These are phyloP conservation scores for Drosophila maculinotata DNA, from an alignment of 2,888 invertebrate species.

Conservation along the genomic window DNA sequence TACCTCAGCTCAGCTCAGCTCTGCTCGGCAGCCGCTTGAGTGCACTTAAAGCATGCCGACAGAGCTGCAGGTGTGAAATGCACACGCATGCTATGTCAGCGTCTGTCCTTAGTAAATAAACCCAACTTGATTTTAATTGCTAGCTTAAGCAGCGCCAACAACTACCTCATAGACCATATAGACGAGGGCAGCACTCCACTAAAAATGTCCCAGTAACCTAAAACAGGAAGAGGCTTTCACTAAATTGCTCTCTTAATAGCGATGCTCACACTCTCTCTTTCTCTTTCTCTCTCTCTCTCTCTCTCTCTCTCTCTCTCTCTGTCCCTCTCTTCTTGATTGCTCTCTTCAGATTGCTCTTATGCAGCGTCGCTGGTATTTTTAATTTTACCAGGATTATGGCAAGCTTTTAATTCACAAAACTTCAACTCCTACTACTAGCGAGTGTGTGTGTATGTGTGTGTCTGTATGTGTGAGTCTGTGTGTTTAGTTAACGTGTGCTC, in stretches of 20 bases:
- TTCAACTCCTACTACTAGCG: slow-evolving; percentile 35
- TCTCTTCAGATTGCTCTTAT: slow-evolving; percentile 26
- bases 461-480: slow-evolving; percentile 25
- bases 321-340: neutral
- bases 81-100: slow-evolving; percentile 45
- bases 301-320: slow-evolving; percentile 13
- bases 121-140: slow-evolving; percentile 69
- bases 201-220: slow-evolving; percentile 65
- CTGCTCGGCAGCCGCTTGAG: slow-evolving; percentile 50
- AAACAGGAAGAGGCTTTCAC: slow-evolving; percentile 25
- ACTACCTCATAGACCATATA: slow-evolving; percentile 5
- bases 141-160: slow-evolving; percentile 51
- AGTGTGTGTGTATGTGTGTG: neutral
- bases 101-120: slow-evolving; percentile 53
- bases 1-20: slow-evolving; percentile 9
- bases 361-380: slow-evolving; percentile 60
- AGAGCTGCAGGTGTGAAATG: slow-evolving; percentile 53
- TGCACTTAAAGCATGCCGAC: slow-evolving; percentile 52
- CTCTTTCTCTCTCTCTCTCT: slow-evolving; percentile 5
- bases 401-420: slow-evolving; percentile 65
- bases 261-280: neutral
- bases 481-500: slow-evolving; percentile 50
- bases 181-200: slow-evolving; percentile 5
- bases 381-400: slow-evolving; percentile 73
- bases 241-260: slow-evolving; percentile 30